Evolutionary conservation across 2,113 vertebrate genomes (phyloP).

Genomic region (Oryzias celebensis): DNA sequence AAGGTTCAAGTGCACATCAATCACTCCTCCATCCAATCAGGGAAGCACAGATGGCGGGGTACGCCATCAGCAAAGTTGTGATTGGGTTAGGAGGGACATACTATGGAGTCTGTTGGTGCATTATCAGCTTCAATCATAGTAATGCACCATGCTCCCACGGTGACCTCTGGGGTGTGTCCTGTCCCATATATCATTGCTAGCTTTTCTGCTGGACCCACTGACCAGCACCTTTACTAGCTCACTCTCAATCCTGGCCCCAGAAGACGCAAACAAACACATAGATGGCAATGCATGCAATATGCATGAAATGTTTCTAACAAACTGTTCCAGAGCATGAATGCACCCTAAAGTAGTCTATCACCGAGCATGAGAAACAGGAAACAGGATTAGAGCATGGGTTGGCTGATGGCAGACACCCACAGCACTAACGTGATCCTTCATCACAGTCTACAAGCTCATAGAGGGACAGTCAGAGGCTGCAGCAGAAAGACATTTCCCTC

Average conservation of each 20-base stretch:
- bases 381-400: constrained; percentile 62
- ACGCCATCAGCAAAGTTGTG: constrained; percentile 55
- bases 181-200: constrained; percentile 51
- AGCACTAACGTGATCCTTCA: constrained; percentile 35
- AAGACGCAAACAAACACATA: constrained; percentile 24
- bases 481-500: constrained; percentile 49
- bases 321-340: constrained; percentile 49
- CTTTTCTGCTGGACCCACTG: constrained; percentile 27
- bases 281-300: constrained; percentile 26
- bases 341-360: constrained; percentile 47
- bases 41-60: constrained; percentile 51
- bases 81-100: constrained; percentile 67
- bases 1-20: constrained; percentile 62
- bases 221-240: constrained; percentile 27
- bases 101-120: constrained; percentile 58
- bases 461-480: constrained; percentile 38
- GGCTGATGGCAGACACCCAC: constrained; percentile 43
- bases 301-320: constrained; percentile 49
- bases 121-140: constrained; percentile 69
- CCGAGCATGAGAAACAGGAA: constrained; percentile 49
- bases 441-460: constrained; percentile 30
- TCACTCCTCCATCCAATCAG: constrained; percentile 64
- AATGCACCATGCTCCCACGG: constrained; percentile 60
- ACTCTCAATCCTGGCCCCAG: constrained; percentile 15
- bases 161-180: constrained; percentile 56